Evolutionary conservation across 2,113 vertebrate genomes (phyloP), one percentile per base, ranked within the genome.

Genomic region (Recurvirostra avosetta): DNA sequence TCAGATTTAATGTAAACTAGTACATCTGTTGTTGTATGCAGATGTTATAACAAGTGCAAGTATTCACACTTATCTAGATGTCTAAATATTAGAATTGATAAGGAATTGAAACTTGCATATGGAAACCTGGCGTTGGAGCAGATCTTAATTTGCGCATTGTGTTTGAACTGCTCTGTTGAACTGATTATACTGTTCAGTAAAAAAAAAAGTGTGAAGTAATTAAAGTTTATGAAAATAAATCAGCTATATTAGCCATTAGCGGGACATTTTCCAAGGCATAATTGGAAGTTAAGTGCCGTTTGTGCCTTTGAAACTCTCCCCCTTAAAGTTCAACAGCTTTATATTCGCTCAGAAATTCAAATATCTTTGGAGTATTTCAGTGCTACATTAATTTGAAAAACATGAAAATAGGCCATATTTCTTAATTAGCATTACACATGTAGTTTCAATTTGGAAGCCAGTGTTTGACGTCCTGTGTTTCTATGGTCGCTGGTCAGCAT

Each of bases 201-300:
- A 67, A 90, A 88, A 25, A 62, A n/a, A 84, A 40, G 66, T 88
- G 77, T 50, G 55, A 93, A 89, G 85, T 97, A 96, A 96, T 97
- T 97, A 94, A 96, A 93, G 74, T 86, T 92, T 95, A 97, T 96
- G 89, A 96, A 96, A 96, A 92, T 95, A 97, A 94, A 95, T 97
- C 97, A 95, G 49, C n/a, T 92, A 3, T 91, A 95, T 92, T 95
- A 92, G 91, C 91, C 87, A 90, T 95, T 92, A 94, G 89, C 63
- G 92, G 95, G 86, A 91, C 66, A 77, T 94, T 95, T 96, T 95
- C 84, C 50, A 80, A 83, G 87, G 58, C 91, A 67, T 94, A 97
- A 96, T 92, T 97, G 87, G 81, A 92, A 96, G 74, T 79, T 91
- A 96, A 96, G 86, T 95, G 89, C 89, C 59, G 4, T 90, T 97